Evolutionary conservation across 2,888 invertebrate genomes (phyloP), one percentile per base, ranked within the genome.

Genomic region (Dorcus hopei): DNA sequence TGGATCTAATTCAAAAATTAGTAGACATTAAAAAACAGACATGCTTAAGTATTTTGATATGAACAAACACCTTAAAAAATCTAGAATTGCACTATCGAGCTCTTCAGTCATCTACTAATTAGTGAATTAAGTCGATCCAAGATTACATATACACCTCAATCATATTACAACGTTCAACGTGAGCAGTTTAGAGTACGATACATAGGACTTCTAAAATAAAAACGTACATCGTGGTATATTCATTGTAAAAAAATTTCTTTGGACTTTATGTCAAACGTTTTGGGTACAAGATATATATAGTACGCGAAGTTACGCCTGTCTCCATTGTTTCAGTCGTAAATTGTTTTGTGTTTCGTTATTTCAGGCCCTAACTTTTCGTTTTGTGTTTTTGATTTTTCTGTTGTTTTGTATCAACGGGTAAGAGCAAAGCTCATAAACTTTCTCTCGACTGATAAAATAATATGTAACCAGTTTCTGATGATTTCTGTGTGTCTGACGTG

Each of bases 401-500:
- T 39, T 16, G 19, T 9, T 7, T 51, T 40, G 40, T 33, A 45
- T 60, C 58, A 40, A 41, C 53, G 23, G 47, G 54, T 53, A 58
- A 57, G 43, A 67, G 65, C 59, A 59, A 61, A 63, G 67, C 66
- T 70, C 70, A 70, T 70, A 70, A 70, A 64, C 70, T 70, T 68
- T 79, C 79, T 61, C 79, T 87, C 59, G 95, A 95, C 80, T 97
- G 97, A 82, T 99, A 99, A 83, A 99, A 99, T 72, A 99, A 83
- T 78, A 99, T 99, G 81, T 99, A 99, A 72, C 98, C 99, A 54
- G 99, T 98, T 83, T 99, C 99, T 41, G 98, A 98, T 66, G 97
- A 97, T 81, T 99, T 99, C 79, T 97, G 97, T 76, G 96, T 92
- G 79, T 98, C 98, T 62, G 97, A 95, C 58, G 98, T 96, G 74